Conservation (phyloP, 2,797 vertebrate genomes). For the Thalassophryne amazonica region DNA sequence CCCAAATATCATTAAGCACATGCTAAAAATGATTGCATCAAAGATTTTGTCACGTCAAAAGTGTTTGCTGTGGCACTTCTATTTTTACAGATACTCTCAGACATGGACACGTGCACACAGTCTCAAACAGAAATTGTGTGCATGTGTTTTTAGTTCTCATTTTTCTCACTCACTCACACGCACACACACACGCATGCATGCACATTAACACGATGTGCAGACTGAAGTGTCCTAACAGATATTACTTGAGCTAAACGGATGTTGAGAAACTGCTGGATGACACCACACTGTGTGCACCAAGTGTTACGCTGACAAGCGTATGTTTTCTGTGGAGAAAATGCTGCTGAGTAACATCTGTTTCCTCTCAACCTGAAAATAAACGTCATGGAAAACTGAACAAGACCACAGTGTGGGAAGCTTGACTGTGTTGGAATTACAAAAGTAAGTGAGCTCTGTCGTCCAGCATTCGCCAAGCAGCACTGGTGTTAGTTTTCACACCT, state of each 20-base stretch:
- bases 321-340: slow-evolving; percentile 36
- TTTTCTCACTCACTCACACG: slow-evolving; percentile 26
- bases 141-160: slow-evolving; percentile 35
- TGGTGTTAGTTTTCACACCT: no score
- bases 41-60: no score
- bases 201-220: slow-evolving; percentile 3
- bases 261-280: slow-evolving; percentile 51
- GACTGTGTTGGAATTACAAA: no score
- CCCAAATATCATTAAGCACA: no score
- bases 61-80: not conserved
- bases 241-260: slow-evolving; percentile 57
- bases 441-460: no score
- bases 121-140: slow-evolving; percentile 25
- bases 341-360: slow-evolving; percentile 1
- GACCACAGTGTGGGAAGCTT: no score
- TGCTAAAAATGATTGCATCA: no score
- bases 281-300: slow-evolving; percentile 12
- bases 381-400: slow-evolving; percentile 16
- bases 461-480: no score
- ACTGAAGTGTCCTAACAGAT: slow-evolving; percentile 47
- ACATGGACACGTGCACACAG: not conserved
- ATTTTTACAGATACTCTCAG: not conserved
- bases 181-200: slow-evolving; percentile 4
- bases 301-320: slow-evolving; percentile 22
- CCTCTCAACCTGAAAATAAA: not conserved